These are phyloP conservation scores for Drosophila novamexicana DNA, from an alignment of 1,140 invertebrate genomes.

Conservation along the genomic window DNA sequence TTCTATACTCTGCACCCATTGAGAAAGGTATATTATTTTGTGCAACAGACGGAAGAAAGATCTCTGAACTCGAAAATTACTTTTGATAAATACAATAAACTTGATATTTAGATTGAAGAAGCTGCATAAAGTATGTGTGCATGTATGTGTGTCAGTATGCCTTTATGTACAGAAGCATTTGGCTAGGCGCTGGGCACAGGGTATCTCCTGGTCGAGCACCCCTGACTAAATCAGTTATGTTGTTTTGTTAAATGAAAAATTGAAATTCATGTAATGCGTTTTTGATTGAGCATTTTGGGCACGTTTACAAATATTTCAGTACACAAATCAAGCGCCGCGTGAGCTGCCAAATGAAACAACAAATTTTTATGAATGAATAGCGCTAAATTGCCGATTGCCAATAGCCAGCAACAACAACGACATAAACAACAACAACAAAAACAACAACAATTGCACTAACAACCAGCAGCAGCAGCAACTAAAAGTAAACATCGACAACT, in stretches of 20 bases:
- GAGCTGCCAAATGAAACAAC: slow-evolving; percentile 68
- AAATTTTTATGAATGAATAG: slow-evolving; percentile 75
- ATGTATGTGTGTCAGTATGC: too few species aligned
- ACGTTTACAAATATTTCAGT: slow-evolving; percentile 55
- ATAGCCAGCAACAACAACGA: slow-evolving; percentile 40
- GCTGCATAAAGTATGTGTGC: too few species aligned
- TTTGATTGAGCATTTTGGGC: slow-evolving; percentile 74
- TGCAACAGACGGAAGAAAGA: too few species aligned
- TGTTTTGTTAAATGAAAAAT: slow-evolving; percentile 52
- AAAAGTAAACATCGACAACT: slow-evolving; percentile 51
- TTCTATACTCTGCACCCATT: too few species aligned
- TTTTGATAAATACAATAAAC: too few species aligned
- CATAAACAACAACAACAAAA: slow-evolving; percentile 16
- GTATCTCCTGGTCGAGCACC: too few species aligned
- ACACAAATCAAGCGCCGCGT: slow-evolving; percentile 53
- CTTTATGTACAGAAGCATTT: too few species aligned
- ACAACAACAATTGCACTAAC: slow-evolving; percentile 11
- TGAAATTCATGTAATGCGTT: slow-evolving; percentile 74
- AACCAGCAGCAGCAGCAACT: slow-evolving; percentile 16
- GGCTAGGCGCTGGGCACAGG: too few species aligned
- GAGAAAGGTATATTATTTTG: too few species aligned
- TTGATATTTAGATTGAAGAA: too few species aligned
- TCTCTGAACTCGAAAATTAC: too few species aligned
- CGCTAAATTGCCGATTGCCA: slow-evolving; percentile 66
- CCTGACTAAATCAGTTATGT: not conserved